phyloP scores from a whole-genome alignment of 2,797 vertebrate species.

The Limnodromus scolopaceus region DNA sequence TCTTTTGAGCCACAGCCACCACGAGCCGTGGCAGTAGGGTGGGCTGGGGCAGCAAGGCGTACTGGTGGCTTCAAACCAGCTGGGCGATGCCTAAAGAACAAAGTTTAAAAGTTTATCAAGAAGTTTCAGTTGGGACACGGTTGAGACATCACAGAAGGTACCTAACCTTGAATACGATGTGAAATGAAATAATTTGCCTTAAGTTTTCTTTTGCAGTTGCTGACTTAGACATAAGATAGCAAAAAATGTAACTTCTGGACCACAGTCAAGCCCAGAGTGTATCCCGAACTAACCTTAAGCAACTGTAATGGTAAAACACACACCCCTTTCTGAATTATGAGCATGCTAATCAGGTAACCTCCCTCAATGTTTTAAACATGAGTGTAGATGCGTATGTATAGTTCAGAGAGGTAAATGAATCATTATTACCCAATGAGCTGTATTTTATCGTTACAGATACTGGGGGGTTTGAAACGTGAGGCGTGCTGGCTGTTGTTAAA shows the following conservation, averaged over 20 bases:
- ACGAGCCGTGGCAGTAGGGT: not conserved
- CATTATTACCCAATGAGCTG: not conserved
- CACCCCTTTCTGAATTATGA: not conserved
- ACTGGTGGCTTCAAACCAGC: not conserved
- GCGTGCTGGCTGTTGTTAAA: not conserved
- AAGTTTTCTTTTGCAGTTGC: not conserved
- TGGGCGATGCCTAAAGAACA: not conserved
- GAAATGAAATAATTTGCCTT: not conserved
- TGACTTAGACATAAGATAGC: not conserved
- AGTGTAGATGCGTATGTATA: not conserved
- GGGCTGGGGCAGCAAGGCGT: accelerated
- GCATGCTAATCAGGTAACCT: not conserved
- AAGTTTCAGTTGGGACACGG: not conserved
- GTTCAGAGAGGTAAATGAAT: not conserved
- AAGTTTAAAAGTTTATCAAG: not conserved
- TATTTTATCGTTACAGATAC: not conserved
- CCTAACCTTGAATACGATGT: not conserved
- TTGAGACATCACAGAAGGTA: not conserved
- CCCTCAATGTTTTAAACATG: not conserved
- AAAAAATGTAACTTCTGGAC: not conserved
- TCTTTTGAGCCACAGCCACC: not conserved
- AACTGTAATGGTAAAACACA: not conserved
- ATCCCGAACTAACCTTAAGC: not conserved
- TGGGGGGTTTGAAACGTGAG: not conserved
- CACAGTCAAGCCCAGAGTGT: not conserved